Base-by-base conservation (phyloP, 2,888 invertebrate species). In the Diarsia mendica region DNA sequence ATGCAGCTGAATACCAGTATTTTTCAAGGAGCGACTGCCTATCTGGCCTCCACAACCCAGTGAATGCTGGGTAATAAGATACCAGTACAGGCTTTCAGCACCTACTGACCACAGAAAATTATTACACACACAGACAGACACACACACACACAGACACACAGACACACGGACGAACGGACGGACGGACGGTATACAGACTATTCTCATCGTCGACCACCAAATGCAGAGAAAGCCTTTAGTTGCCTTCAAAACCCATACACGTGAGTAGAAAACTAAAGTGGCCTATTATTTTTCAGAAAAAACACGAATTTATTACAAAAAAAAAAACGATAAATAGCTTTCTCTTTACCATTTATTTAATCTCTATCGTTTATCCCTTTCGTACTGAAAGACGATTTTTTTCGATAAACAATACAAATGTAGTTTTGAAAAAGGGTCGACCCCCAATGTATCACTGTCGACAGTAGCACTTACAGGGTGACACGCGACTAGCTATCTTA, bases 361-460 rank as follows among this genome's bases (percentile, higher is more conserved):
- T 75, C 46, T n/a, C 23, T n/a, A 82, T 23, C 51, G 60, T 74
- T 77, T 65, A 75, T 79, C 63, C 51, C 23, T 55, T 49, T 78
- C 51, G 63, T 33, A 64, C 39, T 48, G 5, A 49, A 67, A 44
- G 48, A 58, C 55, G 58, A 63, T 51, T 53, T 66, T 58, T 70
- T 67, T 13, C 48, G 58, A 65, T 78, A 79, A 44, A 11, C 53
- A 80, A 71, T 58, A 83, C 20, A 60, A 77, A 68, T 67, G 39
- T 67, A 44, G 13, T 70, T 78, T 67, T 61, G 11, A 58, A 66
- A 84, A 84, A 65, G 67, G 65, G 61, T 68, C 65, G 65, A 65
- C 49, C 80, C 39, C 8, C 65, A n/a, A 80, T 80, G 55, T 84
- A 72, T 80, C 80, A 72, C 10, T 11, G 65, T 55, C 65, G 13